A percentile compares a stretch with the other conserved stretches of the same genome.
These are phyloP conservation scores for Artibeus jamaicensis DNA, from an alignment of 2,797 vertebrate genomes.

Conservation along the genomic window DNA sequence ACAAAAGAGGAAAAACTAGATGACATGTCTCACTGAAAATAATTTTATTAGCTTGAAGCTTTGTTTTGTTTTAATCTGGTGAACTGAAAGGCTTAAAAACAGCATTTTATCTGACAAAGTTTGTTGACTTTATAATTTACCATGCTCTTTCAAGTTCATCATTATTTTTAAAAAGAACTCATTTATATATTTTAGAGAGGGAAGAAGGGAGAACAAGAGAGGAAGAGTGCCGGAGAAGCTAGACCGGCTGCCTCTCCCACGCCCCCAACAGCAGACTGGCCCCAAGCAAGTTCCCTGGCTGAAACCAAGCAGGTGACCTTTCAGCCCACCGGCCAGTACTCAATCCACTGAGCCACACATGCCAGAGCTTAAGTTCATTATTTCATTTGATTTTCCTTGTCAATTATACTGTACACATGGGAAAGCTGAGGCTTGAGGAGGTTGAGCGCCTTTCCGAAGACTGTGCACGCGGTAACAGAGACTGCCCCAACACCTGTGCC, in stretches of 20 bases:
- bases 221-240: background rate
- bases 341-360: background rate
- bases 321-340: background rate
- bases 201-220: background rate
- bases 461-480: background rate
- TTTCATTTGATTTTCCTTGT: background rate
- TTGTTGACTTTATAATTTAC: background rate
- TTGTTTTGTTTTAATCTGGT: background rate
- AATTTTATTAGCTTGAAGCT: background rate
- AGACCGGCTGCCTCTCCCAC: background rate
- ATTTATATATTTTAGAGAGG: background rate
- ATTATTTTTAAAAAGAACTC: background rate
- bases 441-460: background rate
- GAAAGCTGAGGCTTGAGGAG: background rate
- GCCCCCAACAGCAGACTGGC: background rate
- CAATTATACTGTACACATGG: background rate
- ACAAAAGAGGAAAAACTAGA: background rate
- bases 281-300: background rate
- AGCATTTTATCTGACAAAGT: background rate
- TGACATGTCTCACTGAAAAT: background rate
- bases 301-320: background rate
- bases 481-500: background rate
- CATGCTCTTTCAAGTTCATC: background rate
- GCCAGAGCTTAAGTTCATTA: background rate
- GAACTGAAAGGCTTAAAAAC: background rate